Evolutionary conservation across 2,888 invertebrate species (phyloP).

Genomic region (Cloeon dipterum): DNA sequence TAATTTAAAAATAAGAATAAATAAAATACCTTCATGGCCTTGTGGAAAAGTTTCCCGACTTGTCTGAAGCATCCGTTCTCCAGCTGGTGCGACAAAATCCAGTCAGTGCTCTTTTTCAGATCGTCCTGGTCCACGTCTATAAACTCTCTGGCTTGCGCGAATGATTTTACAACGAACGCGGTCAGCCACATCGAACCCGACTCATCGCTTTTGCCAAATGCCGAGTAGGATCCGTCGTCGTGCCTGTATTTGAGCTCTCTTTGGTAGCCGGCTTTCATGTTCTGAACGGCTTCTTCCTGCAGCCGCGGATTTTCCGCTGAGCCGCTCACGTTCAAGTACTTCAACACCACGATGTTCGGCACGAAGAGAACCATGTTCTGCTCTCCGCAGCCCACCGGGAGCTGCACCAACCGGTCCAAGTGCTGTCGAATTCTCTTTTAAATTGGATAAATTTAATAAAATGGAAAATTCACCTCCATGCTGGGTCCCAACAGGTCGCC

Average conservation of each 20-base stretch:
- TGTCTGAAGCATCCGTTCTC: constrained; percentile 55
- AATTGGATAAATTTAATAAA: no score
- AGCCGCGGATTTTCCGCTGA: constrained; percentile 24
- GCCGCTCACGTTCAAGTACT: constrained; percentile 30
- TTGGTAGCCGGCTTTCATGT: constrained; percentile 46
- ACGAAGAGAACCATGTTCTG: constrained; percentile 59
- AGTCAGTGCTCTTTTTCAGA: constrained; percentile 25
- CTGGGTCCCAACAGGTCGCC: constrained; percentile 40
- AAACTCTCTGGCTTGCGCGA: constrained; percentile 30
- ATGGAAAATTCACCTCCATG: constrained; percentile 17
- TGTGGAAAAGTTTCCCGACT: constrained; percentile 41
- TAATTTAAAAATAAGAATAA: background rate
- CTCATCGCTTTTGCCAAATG: constrained; percentile 43
- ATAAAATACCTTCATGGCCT: constrained; percentile 23
- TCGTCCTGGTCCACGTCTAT: constrained; percentile 27
- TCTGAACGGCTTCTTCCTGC: constrained; percentile 25
- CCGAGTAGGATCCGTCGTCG: constrained; percentile 55
- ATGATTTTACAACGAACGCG: constrained; percentile 48
- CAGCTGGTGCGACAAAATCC: constrained; percentile 40
- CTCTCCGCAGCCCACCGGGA: constrained; percentile 61
- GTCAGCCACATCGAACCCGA: constrained; percentile 54
- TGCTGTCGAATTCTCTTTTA: no score
- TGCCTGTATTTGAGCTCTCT: constrained; percentile 53
- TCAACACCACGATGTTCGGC: constrained; percentile 43
- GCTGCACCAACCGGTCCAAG: constrained; percentile 36